Evolutionary conservation across 1,140 invertebrate genomes (phyloP), one percentile per base, ranked within the genome.

Genomic region (Saxidomus purpurata): DNA sequence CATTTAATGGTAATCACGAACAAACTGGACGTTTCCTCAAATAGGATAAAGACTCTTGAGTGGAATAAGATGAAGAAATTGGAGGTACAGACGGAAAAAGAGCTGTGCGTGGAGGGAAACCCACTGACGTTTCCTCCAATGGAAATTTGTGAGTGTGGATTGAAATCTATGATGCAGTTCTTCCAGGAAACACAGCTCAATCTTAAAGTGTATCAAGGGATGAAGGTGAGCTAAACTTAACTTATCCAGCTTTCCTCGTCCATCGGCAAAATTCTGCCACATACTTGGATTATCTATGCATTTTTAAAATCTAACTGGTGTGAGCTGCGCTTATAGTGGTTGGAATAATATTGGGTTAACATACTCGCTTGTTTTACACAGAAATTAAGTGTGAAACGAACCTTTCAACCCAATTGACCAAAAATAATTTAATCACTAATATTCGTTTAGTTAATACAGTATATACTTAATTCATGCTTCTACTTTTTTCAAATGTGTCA

Each of bases 161-260:
- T 95, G 9, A 87, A 91, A 28, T 91, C 93, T 22, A 94, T 95
- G 81, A 74, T 94, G 63, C 90, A 93, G 22, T 95, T 93, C 88
- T 94, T 95, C 90, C 92, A 93, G 36, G 95, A 95, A 85, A 91
- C 90, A 22, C 92, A 94, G 74, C 85, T 93, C 0, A 91, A 93
- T 52, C 91, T 90, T 22, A 94, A 93, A 83, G 91, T 93, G 8
- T 93, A 94, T 81, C 92, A 93, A 31, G 93, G 93, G 25, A 79
- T 95, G 19, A 95, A 94, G 90, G 93, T 94, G 38, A 82, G n/a
- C 79, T 31, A 63, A 8, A 59, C 59, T 28, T 19, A 22, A 55
- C n/a, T 55, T 55, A 55, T 22, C 15, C 17, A 8, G 17, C 43
- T 9, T 47, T 47, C n/a, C n/a, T n/a, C n/a, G n/a, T n/a, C n/a